Evolutionary conservation across 2,113 vertebrate genomes (phyloP), one percentile per base, ranked within the genome.

Genomic region (Ceratotherium simum): DNA sequence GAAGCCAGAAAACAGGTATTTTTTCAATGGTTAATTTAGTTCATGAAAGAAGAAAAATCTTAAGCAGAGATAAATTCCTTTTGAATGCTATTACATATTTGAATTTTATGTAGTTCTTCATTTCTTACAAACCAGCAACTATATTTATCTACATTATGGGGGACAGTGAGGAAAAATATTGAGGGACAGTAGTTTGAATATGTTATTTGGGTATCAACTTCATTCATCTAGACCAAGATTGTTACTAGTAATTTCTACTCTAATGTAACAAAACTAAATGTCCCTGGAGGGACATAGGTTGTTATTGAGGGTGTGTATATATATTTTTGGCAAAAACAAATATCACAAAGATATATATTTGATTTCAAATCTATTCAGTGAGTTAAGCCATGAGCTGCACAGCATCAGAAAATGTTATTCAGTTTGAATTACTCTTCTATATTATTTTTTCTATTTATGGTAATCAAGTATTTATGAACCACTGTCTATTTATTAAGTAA

Each of bases 341-440:
- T 42, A 72, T 70, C 79, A 70, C 8, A 78, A 62, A 5, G 25
- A 5, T 46, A 46, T 9, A 70, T 36, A 48, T 4, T 90, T 21
- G 9, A 93, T 96, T 96, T 93, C 6, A 79, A 84, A 72, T n/a
- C 54, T 25, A 78, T 70, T 84, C 51, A 80, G 48, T 94, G 64
- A 73, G 54, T 58, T 67, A 33, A 67, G 58, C 10, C 20, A 39
- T 56, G 72, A 72, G 36, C 23, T 51, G 17, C 54, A 60, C 2
- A 87, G 36, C 8, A 58, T 60, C 4, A 75, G 27, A 67, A 91
- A 75, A 5, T 65, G 39, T 48, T 75, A 39, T 48, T 80, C 33
- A 80, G 14, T 54, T 56, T 12, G 36, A 85, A 84, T 46, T 72
- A 6, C 36, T 21, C 6, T n/a, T 94, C 27, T 65, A 56, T 17